Percentiles rank a stretch among this genome's conserved stretches.
phyloP scores from a whole-genome alignment of 2,797 vertebrate genomes.

The Holocentrus rufus region DNA sequence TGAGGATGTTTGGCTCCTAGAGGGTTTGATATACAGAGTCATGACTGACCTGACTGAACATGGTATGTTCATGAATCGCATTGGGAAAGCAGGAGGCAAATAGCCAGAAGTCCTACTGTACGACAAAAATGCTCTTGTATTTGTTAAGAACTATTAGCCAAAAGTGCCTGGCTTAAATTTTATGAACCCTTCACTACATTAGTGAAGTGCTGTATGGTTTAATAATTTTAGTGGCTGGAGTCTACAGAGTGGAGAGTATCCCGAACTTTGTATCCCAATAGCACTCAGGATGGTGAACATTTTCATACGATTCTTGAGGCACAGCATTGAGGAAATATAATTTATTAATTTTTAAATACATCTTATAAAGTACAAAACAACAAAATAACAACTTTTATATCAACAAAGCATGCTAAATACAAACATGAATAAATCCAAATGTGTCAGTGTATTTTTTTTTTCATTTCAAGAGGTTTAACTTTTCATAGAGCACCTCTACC shows the following conservation, averaged over 20 bases:
- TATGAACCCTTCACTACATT: no score
- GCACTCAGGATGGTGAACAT: background rate
- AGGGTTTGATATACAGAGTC: no score
- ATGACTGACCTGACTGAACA: no score
- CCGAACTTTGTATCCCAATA: no score
- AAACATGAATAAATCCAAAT: constrained; percentile 27
- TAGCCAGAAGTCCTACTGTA: no score
- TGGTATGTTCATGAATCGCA: no score
- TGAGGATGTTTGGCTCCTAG: no score
- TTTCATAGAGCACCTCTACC: constrained; percentile 2
- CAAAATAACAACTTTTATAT: constrained; percentile 37
- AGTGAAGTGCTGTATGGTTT: background rate
- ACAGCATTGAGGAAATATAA: constrained; percentile 48
- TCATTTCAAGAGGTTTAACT: background rate
- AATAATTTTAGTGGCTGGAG: background rate
- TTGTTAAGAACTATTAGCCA: no score
- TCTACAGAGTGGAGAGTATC: no score
- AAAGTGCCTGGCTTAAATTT: no score
- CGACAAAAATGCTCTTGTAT: no score
- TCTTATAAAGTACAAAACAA: constrained; percentile 61
- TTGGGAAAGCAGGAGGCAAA: no score
- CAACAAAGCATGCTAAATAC: constrained; percentile 32
- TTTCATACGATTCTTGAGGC: background rate
- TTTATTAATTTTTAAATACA: constrained; percentile 64
- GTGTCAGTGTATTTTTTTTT: background rate